Conservation (phyloP, 2,888 invertebrate species). For the Erannis defoliaria region DNA sequence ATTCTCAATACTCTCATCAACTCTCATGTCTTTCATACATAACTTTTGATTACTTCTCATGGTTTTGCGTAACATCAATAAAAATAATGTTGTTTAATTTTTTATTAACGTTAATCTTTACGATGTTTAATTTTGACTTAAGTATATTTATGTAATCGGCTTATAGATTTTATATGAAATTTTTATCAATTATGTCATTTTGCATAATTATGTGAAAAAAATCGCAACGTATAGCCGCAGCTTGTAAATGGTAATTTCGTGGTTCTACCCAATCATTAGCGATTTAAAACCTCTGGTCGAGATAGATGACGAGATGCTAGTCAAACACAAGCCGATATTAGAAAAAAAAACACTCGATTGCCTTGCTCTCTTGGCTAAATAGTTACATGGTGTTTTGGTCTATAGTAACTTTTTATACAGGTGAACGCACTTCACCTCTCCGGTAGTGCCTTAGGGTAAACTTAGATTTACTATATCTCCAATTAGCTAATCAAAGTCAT, state of each 20-base stretch:
- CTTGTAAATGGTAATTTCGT: conserved; percentile 5
- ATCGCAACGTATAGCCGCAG: not conserved
- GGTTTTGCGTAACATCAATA: conserved; percentile 33
- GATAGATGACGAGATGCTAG: not conserved
- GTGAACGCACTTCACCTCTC: not conserved
- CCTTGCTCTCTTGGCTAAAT: no score
- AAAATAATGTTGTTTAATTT: conserved; percentile 24
- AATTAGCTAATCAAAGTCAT: conserved; percentile 11
- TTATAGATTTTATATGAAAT: conserved; percentile 18
- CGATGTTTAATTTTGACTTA: conserved; percentile 27
- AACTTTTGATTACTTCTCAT: conserved; percentile 18
- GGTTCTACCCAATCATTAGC: conserved; percentile 8
- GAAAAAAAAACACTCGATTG: no score
- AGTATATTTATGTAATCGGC: conserved; percentile 31
- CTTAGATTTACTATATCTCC: not conserved
- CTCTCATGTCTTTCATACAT: no score
- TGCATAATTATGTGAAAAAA: conserved; percentile 27
- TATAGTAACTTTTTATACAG: not conserved
- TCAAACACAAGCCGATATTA: no score
- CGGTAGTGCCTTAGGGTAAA: conserved; percentile 1
- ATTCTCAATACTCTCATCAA: no score
- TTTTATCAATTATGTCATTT: conserved; percentile 27
- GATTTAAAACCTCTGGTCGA: conserved; percentile 1
- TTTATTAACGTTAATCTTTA: conserved; percentile 31
- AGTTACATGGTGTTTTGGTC: no score